Percentiles rank a stretch among this genome's conserved stretches.
phyloP scores from a whole-genome alignment of 30 jellyfish, hydroid and myxozoan genomes.

The Rhopilema esculentum region DNA sequence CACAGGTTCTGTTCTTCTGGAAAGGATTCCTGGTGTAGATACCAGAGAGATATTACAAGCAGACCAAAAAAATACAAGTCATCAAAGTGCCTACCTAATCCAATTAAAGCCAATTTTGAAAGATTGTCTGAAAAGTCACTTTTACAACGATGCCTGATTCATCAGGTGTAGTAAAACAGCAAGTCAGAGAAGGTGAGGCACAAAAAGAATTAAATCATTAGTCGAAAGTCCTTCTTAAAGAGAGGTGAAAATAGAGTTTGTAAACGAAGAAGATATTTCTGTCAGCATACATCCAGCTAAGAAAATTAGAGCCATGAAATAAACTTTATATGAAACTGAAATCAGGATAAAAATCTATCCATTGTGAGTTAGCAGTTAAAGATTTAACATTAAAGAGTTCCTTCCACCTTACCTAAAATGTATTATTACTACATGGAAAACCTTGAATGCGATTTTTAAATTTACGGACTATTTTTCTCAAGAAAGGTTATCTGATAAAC shows the following conservation, averaged over 20 bases:
- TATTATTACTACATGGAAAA: not conserved
- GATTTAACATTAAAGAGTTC: not conserved
- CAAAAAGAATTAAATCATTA: not conserved
- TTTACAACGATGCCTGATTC: constrained; percentile 7
- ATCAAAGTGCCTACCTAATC: constrained; percentile 9
- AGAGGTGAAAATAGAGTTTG: not conserved
- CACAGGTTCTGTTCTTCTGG: constrained; percentile 12
- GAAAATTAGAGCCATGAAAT: not conserved
- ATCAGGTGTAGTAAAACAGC: not conserved
- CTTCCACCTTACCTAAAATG: not conserved
- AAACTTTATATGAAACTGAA: not conserved
- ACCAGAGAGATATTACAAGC: constrained; percentile 7
- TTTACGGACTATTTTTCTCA: not conserved
- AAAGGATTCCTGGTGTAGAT: constrained; percentile 2
- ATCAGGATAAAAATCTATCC: not conserved
- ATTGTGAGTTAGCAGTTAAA: not conserved
- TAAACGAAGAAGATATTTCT: constrained; percentile 1
- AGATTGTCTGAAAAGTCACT: constrained; percentile 5
- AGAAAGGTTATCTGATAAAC: not conserved
- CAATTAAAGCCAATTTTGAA: constrained; percentile 12
- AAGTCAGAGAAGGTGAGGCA: not conserved
- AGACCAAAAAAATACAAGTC: not conserved
- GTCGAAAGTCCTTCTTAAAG: not conserved
- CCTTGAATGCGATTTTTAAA: not conserved
- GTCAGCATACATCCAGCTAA: not conserved